phyloP scores from a whole-genome alignment of 1,140 invertebrate genomes.

The Rhizoglyphus robini region DNA sequence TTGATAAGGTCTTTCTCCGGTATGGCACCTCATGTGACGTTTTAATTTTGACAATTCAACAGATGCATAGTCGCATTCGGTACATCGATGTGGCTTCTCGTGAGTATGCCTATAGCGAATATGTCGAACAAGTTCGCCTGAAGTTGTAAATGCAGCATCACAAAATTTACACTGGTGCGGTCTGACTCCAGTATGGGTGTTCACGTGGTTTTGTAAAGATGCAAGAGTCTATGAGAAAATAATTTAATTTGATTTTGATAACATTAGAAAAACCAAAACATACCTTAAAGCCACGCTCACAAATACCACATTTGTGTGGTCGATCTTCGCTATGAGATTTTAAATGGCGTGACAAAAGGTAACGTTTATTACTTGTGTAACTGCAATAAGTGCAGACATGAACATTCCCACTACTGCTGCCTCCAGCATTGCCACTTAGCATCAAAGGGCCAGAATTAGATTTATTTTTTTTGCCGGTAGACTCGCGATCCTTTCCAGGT shows the following conservation, averaged over 20 bases:
- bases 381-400: constrained; percentile 79
- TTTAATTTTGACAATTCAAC: constrained; percentile 86
- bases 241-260: neutral
- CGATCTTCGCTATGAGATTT: constrained; percentile 87
- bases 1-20: constrained; percentile 59
- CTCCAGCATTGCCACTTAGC: neutral
- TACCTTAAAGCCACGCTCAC: constrained; percentile 78
- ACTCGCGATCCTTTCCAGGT: constrained; percentile 18
- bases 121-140: constrained; percentile 81
- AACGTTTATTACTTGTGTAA: constrained; percentile 74
- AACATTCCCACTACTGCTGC: constrained; percentile 35
- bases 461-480: neutral
- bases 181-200: constrained; percentile 88
- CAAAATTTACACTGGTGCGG: constrained; percentile 88
- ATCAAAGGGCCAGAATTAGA: neutral
- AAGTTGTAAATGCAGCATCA: constrained; percentile 84
- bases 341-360: constrained; percentile 80
- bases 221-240: constrained; percentile 48
- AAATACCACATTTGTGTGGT: constrained; percentile 85
- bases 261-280: neutral
- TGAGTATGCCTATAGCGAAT: constrained; percentile 82
- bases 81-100: constrained; percentile 87
- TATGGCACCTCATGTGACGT: constrained; percentile 82
- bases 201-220: constrained; percentile 85
- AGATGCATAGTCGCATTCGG: constrained; percentile 84